Percentiles rank a stretch among this genome's conserved stretches.
phyloP scores from a whole-genome alignment of 2,888 invertebrate species.

The Tetheella fluctuosa region DNA sequence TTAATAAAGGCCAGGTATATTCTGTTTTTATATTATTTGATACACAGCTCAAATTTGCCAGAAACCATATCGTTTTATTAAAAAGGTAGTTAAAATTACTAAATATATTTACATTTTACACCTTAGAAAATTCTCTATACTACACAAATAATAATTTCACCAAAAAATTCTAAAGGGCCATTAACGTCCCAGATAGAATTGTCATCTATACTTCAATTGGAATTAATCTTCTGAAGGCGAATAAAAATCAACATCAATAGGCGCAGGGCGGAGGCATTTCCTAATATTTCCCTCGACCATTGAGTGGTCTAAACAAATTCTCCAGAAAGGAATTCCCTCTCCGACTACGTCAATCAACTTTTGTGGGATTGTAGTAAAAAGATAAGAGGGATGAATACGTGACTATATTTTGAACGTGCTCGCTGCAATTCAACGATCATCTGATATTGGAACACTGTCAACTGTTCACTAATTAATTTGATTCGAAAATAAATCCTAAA shows the following conservation, averaged over 20 bases:
- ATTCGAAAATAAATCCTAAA: background rate
- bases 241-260: conserved; percentile 54
- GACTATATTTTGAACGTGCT: conserved; percentile 9
- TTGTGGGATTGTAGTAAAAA: conserved; percentile 65
- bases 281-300: conserved; percentile 61
- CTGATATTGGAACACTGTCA: background rate
- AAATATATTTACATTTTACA: background rate
- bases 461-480: background rate
- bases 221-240: conserved; percentile 50
- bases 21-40: no score
- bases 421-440: background rate
- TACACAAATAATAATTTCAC: conserved; percentile 30
- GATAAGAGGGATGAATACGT: conserved; percentile 46
- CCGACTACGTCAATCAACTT: conserved; percentile 72
- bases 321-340: conserved; percentile 63
- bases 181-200: conserved; percentile 35
- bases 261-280: conserved; percentile 47
- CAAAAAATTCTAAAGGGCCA: conserved; percentile 34
- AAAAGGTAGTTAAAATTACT: background rate
- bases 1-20: no score
- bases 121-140: no score
- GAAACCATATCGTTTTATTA: background rate
- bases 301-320: conserved; percentile 72
- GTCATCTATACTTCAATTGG: conserved; percentile 30
- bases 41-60: background rate